Evolutionary conservation across 2,797 vertebrate genomes (phyloP), one percentile per base, ranked within the genome.

Genomic region (Phaenicophaeus curvirostris): DNA sequence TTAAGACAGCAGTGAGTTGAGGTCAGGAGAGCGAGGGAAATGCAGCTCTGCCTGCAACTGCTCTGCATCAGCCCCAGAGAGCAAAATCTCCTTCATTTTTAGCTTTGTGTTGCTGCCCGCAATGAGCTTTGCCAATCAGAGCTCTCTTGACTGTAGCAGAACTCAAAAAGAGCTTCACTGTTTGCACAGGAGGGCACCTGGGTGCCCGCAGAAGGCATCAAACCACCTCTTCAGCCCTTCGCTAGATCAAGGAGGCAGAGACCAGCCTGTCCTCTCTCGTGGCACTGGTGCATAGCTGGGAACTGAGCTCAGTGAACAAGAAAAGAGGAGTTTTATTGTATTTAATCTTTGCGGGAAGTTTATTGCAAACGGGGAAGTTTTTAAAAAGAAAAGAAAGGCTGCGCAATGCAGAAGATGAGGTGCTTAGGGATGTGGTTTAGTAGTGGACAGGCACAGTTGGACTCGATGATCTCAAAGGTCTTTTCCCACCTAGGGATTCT

Each of bases 1-100:
- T 46, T 84, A 86, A 68, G 65, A 30, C 78, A 51, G 16, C 8
- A 51, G 20, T 63, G 89, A 85, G 66, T 63, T 55, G 44, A 74
- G 55, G 67, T 93, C 90, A 90, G 84, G 66, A 84, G 77, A 72
- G 77, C 58, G 86, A 30, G 30, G 23, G 39, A 72, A 88, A 83
- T 5, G 2, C 6, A 2, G 65, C 58, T 77, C 68, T 4, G 11
- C 53, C 53, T 44, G 68, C 78, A 66, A 37, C 31, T 2, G 3
- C 50, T 41, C 78, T n/a, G 67, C 5, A 0, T 21, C 58, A 42
- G 53, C 62, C 63, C 35, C 9, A 3, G 58, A 33, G 11, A 72
- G 54, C 28, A 87, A 87, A 90, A 90, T 46, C 63, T 71, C 50
- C 63, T 53, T 89, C n/a, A 1, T 20, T 35, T 78, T 33, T n/a